These are phyloP conservation scores for Cosmia trapezina DNA, from an alignment of 2,888 invertebrate genomes.

Conservation along the genomic window DNA sequence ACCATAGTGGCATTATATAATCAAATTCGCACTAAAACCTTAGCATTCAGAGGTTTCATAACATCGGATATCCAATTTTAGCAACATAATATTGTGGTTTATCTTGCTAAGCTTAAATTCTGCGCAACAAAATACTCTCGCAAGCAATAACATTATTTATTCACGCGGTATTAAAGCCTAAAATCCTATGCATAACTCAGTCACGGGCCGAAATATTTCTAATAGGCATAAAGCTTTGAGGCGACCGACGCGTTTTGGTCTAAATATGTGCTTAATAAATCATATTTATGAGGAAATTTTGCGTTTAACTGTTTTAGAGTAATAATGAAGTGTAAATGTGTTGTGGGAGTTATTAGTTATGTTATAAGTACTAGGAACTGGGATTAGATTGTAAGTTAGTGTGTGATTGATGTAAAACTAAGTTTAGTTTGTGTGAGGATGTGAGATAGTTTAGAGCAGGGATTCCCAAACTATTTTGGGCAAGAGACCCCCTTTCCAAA, in stretches of 20 bases:
- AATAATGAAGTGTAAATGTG: constrained; percentile 51
- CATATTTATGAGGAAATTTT: constrained; percentile 55
- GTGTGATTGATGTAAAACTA: constrained; percentile 40
- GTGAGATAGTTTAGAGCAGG: constrained; percentile 6
- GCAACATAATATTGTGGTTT: constrained; percentile 58
- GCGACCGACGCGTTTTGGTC: constrained; percentile 46
- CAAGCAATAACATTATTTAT: constrained; percentile 46
- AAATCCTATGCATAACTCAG: constrained; percentile 30
- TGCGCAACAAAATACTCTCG: constrained; percentile 27
- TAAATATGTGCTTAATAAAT: constrained; percentile 62
- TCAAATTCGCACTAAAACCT: constrained; percentile 31
- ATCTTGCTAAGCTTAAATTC: constrained; percentile 45
- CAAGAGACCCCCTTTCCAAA: too few relatives aligned
- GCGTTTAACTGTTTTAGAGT: constrained; percentile 42
- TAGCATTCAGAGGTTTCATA: constrained; percentile 47
- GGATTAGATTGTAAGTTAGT: constrained; percentile 37
- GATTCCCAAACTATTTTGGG: too few relatives aligned
- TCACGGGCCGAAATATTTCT: constrained; percentile 53
- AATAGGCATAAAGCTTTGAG: constrained; percentile 55
- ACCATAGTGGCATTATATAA: constrained; percentile 22
- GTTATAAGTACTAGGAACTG: constrained; percentile 25
- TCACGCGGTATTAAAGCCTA: neutral
- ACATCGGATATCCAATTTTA: constrained; percentile 57
- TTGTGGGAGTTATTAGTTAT: constrained; percentile 42
- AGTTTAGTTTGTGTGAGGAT: constrained; percentile 26